Evolutionary conservation across 2,797 vertebrate genomes (phyloP).

Genomic region (Cossypha dichroa): DNA sequence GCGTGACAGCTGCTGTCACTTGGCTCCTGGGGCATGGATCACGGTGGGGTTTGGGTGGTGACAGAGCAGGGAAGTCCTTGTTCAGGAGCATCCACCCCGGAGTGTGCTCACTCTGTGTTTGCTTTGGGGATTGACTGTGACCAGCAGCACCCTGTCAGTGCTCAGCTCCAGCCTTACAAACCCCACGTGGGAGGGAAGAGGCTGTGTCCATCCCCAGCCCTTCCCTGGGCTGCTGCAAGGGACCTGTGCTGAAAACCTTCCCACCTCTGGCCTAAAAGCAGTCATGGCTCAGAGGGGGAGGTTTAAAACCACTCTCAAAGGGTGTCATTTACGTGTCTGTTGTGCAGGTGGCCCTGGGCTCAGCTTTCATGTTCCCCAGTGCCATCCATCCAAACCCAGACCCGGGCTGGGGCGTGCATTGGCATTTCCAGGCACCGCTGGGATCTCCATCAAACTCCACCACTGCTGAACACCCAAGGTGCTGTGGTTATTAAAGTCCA

Average conservation of each 20-base stretch:
- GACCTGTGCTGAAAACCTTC: not conserved
- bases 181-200: not conserved
- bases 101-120: not conserved
- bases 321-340: not conserved
- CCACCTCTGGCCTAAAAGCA: not conserved
- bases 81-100: rapidly evolving
- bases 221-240: not conserved
- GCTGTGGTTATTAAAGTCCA: not conserved
- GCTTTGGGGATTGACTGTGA: not conserved
- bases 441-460: not conserved
- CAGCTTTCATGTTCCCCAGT: not conserved
- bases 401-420: rapidly evolving
- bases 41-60: rapidly evolving
- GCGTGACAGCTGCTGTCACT: not conserved
- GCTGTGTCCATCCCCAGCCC: not conserved
- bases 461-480: not conserved
- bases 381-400: not conserved
- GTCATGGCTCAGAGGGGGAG: not conserved
- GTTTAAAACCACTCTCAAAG: not conserved
- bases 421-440: not conserved
- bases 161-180: not conserved
- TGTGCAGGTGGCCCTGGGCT: not conserved
- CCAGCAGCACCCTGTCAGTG: rapidly evolving
- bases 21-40: not conserved
- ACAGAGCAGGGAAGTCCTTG: not conserved